A percentile compares a stretch with the other conserved stretches of the same genome.
Evolutionary conservation across 2,797 vertebrate species (phyloP).

Genomic region (Onychomys arenicola): DNA sequence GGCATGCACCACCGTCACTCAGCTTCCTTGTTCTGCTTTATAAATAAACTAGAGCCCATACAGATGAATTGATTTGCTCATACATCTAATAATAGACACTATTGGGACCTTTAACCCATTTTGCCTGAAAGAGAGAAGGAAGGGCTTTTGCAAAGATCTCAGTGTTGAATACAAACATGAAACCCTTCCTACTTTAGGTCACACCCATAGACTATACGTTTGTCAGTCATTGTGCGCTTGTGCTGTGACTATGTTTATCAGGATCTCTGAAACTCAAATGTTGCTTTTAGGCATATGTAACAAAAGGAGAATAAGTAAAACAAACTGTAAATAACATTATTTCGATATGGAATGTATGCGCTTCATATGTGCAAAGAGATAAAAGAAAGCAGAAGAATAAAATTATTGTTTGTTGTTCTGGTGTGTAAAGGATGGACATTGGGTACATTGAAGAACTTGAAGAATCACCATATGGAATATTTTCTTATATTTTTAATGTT

Average conservation of each 20-base stretch:
- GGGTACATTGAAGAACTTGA: neutral
- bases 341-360: neutral
- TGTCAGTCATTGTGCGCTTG: neutral
- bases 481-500: slow-evolving; percentile 35
- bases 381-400: neutral
- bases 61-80: neutral
- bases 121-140: neutral
- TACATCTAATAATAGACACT: neutral
- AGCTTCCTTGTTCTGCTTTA: neutral
- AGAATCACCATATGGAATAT: neutral
- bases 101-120: neutral
- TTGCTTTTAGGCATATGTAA: neutral
- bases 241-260: neutral
- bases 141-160: neutral
- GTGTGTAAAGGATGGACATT: neutral
- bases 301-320: neutral
- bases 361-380: slow-evolving; percentile 6
- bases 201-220: neutral
- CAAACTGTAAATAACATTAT: neutral
- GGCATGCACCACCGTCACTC: too few relatives aligned
- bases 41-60: neutral
- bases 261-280: slow-evolving; percentile 27
- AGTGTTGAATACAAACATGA: neutral
- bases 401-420: neutral
- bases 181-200: neutral